Percentiles rank a stretch among this genome's conserved stretches.
These are phyloP conservation scores for Pocillopora damicornis DNA, from an alignment of 64 coral and sea anemone genomes.

Conservation along the genomic window DNA sequence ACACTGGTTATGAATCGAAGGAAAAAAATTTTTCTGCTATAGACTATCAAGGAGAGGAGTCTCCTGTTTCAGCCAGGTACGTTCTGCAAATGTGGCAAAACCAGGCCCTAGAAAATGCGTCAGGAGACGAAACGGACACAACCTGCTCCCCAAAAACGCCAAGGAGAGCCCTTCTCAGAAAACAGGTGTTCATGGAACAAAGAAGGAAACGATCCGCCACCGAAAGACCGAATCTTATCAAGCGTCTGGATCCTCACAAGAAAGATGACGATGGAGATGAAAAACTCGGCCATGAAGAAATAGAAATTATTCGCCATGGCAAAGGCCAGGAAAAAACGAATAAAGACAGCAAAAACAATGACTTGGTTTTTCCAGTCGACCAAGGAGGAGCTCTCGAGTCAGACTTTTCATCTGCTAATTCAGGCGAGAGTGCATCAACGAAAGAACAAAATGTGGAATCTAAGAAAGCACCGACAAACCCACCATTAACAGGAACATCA, in stretches of 20 bases:
- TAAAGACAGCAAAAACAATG: background rate
- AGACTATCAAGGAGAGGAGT: background rate
- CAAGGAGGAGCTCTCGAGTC: background rate
- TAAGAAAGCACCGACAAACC: background rate
- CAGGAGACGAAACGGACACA: background rate
- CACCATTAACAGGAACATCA: background rate
- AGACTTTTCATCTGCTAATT: background rate
- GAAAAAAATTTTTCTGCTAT: background rate
- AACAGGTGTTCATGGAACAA: conserved; percentile 24
- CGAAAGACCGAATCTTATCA: conserved; percentile 21
- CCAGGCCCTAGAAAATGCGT: conserved; percentile 1
- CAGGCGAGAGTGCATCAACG: background rate
- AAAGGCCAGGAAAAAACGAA: background rate
- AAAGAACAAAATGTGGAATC: background rate
- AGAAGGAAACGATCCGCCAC: conserved; percentile 26
- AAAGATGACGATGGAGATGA: background rate
- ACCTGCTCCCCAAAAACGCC: background rate
- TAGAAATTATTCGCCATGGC: background rate
- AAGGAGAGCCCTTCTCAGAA: conserved; percentile 17
- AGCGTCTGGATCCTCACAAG: background rate
- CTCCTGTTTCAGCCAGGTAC: conserved; percentile 13
- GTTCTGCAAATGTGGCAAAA: conserved; percentile 28
- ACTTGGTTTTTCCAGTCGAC: background rate
- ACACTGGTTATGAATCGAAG: background rate
- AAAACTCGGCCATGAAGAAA: background rate